Evolutionary conservation across 2,797 vertebrate species (phyloP).

Genomic region (Pristis pectinata): DNA sequence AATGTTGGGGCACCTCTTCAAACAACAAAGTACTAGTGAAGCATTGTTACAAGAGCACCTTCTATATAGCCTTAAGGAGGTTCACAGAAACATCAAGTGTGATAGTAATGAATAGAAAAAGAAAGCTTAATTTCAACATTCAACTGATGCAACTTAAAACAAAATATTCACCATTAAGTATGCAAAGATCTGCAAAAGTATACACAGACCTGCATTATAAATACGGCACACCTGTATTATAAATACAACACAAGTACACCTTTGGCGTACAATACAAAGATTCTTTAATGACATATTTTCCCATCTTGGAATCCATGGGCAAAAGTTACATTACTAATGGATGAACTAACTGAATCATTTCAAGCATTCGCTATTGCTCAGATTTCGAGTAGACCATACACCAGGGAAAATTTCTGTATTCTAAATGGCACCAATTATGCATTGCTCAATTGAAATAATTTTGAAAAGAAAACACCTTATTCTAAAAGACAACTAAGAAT

Average conservation of each 20-base stretch:
- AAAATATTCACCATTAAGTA: background rate
- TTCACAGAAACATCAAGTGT: too few species aligned
- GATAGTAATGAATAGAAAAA: too few species aligned
- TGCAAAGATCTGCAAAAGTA: too few species aligned
- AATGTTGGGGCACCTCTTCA: too few species aligned
- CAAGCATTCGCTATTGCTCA: background rate
- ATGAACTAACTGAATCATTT: background rate
- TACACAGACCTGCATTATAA: too few species aligned
- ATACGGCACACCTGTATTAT: too few species aligned
- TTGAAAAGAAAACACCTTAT: background rate
- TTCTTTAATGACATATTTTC: background rate
- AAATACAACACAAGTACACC: background rate
- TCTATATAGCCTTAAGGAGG: too few species aligned
- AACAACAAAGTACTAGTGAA: too few species aligned
- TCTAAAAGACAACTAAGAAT: background rate
- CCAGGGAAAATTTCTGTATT: background rate
- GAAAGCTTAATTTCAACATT: background rate
- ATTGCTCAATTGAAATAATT: background rate
- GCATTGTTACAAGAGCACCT: too few species aligned
- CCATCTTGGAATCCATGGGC: background rate
- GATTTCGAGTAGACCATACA: background rate
- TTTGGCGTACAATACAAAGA: background rate
- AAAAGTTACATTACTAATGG: background rate
- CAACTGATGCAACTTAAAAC: background rate
- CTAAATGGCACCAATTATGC: background rate